A percentile compares a stretch with the other conserved stretches of the same genome.
phyloP scores from a whole-genome alignment of 2,888 invertebrate genomes.

The Icerya purchasi region DNA sequence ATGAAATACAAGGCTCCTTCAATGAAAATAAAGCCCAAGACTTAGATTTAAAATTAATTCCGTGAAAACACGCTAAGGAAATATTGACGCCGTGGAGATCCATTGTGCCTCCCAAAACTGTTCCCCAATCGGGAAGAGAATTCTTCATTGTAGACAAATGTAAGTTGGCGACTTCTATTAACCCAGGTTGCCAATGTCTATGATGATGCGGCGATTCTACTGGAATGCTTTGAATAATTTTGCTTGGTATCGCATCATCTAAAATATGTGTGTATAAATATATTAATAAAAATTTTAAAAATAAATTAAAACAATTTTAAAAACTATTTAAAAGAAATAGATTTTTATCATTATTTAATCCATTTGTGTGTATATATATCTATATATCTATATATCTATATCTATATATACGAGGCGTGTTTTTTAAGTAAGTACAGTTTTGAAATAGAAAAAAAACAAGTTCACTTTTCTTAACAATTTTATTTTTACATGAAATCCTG shows the following conservation, averaged over 20 bases:
- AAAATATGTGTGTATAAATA: slow-evolving; percentile 5
- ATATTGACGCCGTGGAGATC: slow-evolving; percentile 75
- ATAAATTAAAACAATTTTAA: background rate
- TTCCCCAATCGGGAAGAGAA: slow-evolving; percentile 30
- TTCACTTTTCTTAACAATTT: too few species aligned
- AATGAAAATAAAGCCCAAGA: slow-evolving; percentile 90
- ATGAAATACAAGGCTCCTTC: slow-evolving; percentile 77
- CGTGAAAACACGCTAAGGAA: slow-evolving; percentile 89
- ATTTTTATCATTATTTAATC: too few species aligned
- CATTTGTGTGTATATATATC: too few species aligned
- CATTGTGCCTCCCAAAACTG: slow-evolving; percentile 70
- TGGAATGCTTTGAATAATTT: too few species aligned
- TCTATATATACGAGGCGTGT: too few species aligned
- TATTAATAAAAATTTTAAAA: background rate
- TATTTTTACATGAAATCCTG: too few species aligned
- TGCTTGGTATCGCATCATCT: too few species aligned
- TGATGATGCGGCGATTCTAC: slow-evolving; percentile 53
- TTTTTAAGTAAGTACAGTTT: too few species aligned
- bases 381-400: too few species aligned
- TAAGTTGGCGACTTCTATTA: slow-evolving; percentile 58
- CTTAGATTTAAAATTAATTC: slow-evolving; percentile 86
- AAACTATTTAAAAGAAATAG: background rate
- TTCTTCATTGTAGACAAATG: slow-evolving; percentile 40
- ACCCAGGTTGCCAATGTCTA: slow-evolving; percentile 83
- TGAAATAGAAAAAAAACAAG: too few species aligned